These are phyloP conservation scores for Arenaria interpres DNA, from an alignment of 2,113 vertebrate species.

Conservation along the genomic window DNA sequence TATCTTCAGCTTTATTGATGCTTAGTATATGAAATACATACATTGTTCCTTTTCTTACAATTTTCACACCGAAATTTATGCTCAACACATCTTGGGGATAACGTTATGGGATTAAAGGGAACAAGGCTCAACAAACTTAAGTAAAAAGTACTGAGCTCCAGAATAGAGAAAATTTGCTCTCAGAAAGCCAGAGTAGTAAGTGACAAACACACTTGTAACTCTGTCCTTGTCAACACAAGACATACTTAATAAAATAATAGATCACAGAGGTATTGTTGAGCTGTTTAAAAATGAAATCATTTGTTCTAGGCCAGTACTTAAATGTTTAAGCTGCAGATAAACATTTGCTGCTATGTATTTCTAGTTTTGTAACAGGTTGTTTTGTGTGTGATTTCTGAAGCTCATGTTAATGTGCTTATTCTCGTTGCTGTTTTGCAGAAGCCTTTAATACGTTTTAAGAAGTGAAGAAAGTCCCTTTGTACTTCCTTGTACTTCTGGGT, in stretches of 20 bases:
- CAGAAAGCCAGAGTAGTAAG: not conserved
- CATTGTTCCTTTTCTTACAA: not conserved
- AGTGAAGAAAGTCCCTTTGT: conserved; percentile 42
- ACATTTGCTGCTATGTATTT: not conserved
- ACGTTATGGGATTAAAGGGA: fast-evolving
- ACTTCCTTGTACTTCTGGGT: not conserved
- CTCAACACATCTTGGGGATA: not conserved
- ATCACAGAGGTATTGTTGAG: not conserved
- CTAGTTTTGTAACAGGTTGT: not conserved
- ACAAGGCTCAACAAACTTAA: not conserved
- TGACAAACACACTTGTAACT: not conserved
- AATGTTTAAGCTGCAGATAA: not conserved
- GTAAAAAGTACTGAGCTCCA: not conserved
- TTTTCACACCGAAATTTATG: not conserved
- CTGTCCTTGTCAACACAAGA: not conserved
- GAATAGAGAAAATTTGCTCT: not conserved
- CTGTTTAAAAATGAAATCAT: not conserved
- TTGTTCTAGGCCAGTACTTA: not conserved
- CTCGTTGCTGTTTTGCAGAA: conserved; percentile 11
- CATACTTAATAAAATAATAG: not conserved
- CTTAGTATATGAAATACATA: not conserved
- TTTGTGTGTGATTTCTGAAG: not conserved
- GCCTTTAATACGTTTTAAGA: conserved; percentile 22
- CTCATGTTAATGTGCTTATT: not conserved
- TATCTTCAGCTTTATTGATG: not conserved